Evolutionary conservation across 1,140 invertebrate species (phyloP).

Genomic region (Papilio helenus): DNA sequence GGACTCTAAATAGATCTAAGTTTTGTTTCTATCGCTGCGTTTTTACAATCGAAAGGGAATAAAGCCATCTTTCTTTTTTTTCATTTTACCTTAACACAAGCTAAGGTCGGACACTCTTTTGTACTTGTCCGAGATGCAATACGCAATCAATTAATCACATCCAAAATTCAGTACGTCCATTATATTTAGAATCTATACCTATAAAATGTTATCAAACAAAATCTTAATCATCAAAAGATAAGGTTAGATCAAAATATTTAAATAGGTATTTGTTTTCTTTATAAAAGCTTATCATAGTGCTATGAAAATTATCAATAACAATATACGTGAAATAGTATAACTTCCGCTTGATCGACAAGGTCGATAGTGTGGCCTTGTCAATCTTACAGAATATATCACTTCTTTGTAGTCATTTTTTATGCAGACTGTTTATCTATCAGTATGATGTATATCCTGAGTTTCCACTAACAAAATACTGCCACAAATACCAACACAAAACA

Average conservation of each 20-base stretch:
- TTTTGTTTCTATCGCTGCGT: too few species aligned
- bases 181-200: too few species aligned
- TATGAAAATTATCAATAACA: background rate
- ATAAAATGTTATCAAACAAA: background rate
- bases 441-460: too few species aligned
- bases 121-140: too few species aligned
- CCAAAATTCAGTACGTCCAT: background rate
- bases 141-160: background rate
- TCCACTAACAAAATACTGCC: background rate
- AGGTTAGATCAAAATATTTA: background rate
- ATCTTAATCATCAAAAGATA: background rate
- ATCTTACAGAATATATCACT: background rate
- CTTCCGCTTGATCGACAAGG: background rate
- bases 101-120: too few species aligned
- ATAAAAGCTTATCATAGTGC: background rate
- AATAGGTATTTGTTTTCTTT: background rate
- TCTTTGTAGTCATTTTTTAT: background rate
- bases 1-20: too few species aligned
- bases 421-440: background rate
- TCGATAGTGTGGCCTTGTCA: background rate
- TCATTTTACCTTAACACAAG: too few species aligned
- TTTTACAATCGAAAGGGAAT: too few species aligned
- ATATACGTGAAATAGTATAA: background rate
- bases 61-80: too few species aligned
- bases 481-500: too few species aligned